A percentile compares a stretch with the other conserved stretches of the same genome.
These are phyloP conservation scores for Plusia festucae DNA, from an alignment of 2,888 invertebrate species.

Conservation along the genomic window DNA sequence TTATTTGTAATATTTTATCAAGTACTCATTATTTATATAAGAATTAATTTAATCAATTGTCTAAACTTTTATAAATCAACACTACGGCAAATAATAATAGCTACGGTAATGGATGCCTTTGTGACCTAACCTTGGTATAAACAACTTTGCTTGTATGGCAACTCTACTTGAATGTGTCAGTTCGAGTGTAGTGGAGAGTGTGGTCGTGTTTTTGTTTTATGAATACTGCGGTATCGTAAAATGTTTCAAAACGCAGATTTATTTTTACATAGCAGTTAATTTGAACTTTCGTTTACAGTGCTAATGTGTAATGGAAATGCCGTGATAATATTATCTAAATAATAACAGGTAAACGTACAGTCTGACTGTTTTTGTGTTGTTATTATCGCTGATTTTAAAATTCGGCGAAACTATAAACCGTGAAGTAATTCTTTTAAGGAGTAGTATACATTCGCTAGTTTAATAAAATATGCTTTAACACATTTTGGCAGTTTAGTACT, in stretches of 20 bases:
- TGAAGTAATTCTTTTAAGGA: not conserved
- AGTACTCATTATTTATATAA: too few relatives aligned
- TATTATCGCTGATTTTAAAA: not conserved
- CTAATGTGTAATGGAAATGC: constrained; percentile 68
- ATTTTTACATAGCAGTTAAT: constrained; percentile 61
- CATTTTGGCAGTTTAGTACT: not conserved
- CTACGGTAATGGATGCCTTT: not conserved
- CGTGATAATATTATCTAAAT: constrained; percentile 51
- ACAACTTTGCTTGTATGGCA: constrained; percentile 21
- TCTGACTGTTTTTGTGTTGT: not conserved
- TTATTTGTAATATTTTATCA: not conserved
- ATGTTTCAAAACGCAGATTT: constrained; percentile 72
- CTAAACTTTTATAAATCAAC: not conserved
- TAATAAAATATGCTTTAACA: not conserved
- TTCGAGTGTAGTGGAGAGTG: constrained; percentile 60
- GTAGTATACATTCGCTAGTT: not conserved
- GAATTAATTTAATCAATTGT: too few relatives aligned
- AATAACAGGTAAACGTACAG: constrained; percentile 52
- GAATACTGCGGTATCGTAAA: constrained; percentile 70
- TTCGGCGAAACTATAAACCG: constrained; percentile 9
- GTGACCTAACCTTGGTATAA: not conserved
- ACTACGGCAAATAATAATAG: not conserved
- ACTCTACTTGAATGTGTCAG: constrained; percentile 60
- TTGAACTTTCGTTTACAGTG: constrained; percentile 65
- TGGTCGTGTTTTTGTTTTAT: constrained; percentile 77